Evolutionary conservation across 2,888 invertebrate genomes (phyloP), one percentile per base, ranked within the genome.

Genomic region (Hirtodrosophila cameraria): DNA sequence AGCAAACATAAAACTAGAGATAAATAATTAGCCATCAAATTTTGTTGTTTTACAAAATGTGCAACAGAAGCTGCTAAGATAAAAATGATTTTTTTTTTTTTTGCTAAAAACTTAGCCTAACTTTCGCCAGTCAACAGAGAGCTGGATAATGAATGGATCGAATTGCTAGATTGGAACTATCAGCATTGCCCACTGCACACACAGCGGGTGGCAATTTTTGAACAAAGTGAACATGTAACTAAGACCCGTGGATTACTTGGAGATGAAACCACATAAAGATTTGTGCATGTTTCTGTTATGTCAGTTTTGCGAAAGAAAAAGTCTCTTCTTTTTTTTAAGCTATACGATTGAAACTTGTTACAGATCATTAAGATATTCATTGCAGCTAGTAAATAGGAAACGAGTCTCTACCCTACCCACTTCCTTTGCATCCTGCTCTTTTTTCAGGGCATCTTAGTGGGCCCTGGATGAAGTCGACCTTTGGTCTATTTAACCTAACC

Each of bases 41-140:
- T 54, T 52, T 55, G 54, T 11, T 38, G 28, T 15, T 30, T 18
- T 57, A 33, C 68, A 76, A 77, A 76, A 71, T 52, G 72, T 68
- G 72, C 68, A 71, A 53, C 70, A 73, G 75, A 70, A 60, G 73
- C 61, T 58, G 75, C 43, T 55, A 58, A 55, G 39, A 57, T 54
- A 20, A 57, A 43, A 62, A 48, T 72, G 55, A 63, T 43, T 62
- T n/a, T n/a, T n/a, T n/a, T n/a, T n/a, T n/a, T n/a, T n/a, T n/a
- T 63, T 36, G 53, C 69, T 50, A 43, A 76, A 66, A 75, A 63
- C 55, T 48, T 39, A 74, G n/a, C n/a, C n/a, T n/a, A 84, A 78
- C 78, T 78, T 78, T 78, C 78, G 85, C 78, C 82, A 75, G n/a
- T n/a, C n/a, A n/a, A n/a, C n/a, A n/a, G n/a, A n/a, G n/a, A 59